Percentiles rank a stretch among this genome's conserved stretches.
These are phyloP conservation scores for Acromyrmex heyeri DNA, from an alignment of 1,140 invertebrate species.

Conservation along the genomic window DNA sequence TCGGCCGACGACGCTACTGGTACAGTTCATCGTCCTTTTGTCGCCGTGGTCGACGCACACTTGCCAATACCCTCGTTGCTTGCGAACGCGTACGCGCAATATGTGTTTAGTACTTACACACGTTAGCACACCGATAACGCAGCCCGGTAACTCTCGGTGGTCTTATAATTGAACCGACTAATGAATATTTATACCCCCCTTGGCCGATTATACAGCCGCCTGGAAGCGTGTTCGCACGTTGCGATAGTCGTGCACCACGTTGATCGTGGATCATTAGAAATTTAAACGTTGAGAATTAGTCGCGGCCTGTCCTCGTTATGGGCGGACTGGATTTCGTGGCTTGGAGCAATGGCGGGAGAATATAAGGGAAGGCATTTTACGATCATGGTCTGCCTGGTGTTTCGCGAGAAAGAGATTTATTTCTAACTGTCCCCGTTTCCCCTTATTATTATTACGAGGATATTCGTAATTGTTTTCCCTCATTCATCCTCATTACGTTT, in stretches of 20 bases:
- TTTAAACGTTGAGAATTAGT: conserved; percentile 56
- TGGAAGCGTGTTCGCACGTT: conserved; percentile 44
- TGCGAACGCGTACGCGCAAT: conserved; percentile 13
- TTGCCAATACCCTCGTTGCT: conserved; percentile 7
- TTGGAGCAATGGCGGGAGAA: conserved; percentile 14
- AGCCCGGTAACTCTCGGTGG: conserved; percentile 22
- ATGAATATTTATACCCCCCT: conserved; percentile 58
- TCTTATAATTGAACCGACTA: conserved; percentile 56
- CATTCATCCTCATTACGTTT: not conserved
- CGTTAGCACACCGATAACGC: conserved; percentile 27
- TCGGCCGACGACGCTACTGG: conserved; percentile 57
- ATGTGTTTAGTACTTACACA: conserved; percentile 32
- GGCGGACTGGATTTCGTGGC: conserved; percentile 32
- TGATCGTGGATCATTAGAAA: conserved; percentile 54
- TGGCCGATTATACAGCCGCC: conserved; percentile 33
- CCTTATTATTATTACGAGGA: not conserved
- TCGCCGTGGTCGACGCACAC: conserved; percentile 48
- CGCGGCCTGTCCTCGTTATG: conserved; percentile 32
- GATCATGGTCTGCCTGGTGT: not conserved
- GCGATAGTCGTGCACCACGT: conserved; percentile 36
- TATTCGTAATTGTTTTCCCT: not conserved
- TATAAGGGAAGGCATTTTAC: conserved; percentile 32
- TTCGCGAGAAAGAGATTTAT: conserved; percentile 10
- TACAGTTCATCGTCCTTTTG: conserved; percentile 77
- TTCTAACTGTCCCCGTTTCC: not conserved